Base-by-base conservation (phyloP, 53 echinoderm and acorn worm species). In the Antedon mediterranea region DNA sequence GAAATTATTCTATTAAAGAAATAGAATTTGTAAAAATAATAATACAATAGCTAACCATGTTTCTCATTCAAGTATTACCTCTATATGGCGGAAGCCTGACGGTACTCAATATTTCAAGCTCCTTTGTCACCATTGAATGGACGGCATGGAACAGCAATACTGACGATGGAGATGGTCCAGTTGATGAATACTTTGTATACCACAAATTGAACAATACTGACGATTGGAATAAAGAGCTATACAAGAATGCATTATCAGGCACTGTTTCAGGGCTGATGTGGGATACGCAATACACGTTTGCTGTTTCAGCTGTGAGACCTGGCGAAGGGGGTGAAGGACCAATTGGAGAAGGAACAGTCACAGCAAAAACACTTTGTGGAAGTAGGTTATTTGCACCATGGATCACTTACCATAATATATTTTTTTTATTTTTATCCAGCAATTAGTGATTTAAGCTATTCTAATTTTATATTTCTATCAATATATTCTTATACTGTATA, bases 141-240 rank as follows among this genome's bases (percentile, higher is more conserved):
- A 31, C 79, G 32, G 84, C 77, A 26, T 87, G 88, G 88, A 76
- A 75, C 28, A 6, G 31, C 29, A 33, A 33, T 32, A 4, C 73
- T 31, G 86, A 86, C 43, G 57, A 43, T 11, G 88, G 88, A 30
- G 88, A 87, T 33, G 88, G 84, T n/a, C 88, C 88, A 15, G 72
- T 87, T 33, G 33, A 84, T 72, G 84, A 70, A 32, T 87, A 87
- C 81, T 74, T 57, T 57, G 2, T 57, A 15, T 23, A 57, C 23
- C 20, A 57, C 23, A 57, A 20, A 57, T 2, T 57, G 2, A 57
- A 26, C 20, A 57, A 9, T 57, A 23, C 9, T 57, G 20, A 57
- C 37, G 37, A 37, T 37, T 37, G 37, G 37, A 11, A 37, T 4
- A 37, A 37, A 37, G 37, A 37, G 4, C 37, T 37, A 37, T 37